Percentiles rank a stretch among this genome's conserved stretches.
phyloP scores from a whole-genome alignment of 2,888 invertebrate species.

The Aporophyla nigra region DNA sequence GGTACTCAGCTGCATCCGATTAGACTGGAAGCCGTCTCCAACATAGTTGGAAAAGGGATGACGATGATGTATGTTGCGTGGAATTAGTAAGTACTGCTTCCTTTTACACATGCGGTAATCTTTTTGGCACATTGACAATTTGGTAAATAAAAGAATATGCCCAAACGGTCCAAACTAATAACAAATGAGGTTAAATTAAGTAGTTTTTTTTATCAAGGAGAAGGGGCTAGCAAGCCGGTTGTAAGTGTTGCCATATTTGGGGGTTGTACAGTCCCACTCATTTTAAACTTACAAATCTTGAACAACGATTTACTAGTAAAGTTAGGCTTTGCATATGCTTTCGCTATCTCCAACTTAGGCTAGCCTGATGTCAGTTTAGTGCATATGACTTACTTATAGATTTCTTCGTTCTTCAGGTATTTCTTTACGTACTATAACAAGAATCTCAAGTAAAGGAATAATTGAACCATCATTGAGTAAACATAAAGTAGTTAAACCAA shows the following conservation, averaged over 20 bases:
- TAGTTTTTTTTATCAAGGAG: constrained; percentile 15
- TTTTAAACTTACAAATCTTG: neutral
- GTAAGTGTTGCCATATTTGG: constrained; percentile 26
- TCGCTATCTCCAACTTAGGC: too few relatives aligned
- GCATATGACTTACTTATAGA: neutral
- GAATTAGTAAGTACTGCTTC: too few relatives aligned
- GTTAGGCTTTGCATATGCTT: neutral
- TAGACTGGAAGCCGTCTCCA: too few relatives aligned
- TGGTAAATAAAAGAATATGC: constrained; percentile 28
- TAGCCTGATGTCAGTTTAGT: neutral
- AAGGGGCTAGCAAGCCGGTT: constrained; percentile 12
- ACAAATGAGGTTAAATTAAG: constrained; percentile 14
- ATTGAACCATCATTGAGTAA: constrained; percentile 23
- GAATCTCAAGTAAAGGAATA: constrained; percentile 22
- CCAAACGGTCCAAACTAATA: constrained; percentile 31
- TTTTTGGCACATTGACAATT: too few relatives aligned
- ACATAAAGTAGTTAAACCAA: constrained; percentile 1
- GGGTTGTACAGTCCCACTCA: neutral
- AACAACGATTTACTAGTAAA: neutral
- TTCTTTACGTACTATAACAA: constrained; percentile 30
- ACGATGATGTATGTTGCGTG: too few relatives aligned
- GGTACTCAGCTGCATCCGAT: too few relatives aligned
- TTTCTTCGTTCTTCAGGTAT: constrained; percentile 14
- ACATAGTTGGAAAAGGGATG: too few relatives aligned
- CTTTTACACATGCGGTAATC: too few relatives aligned